A percentile compares a stretch with the other conserved stretches of the same genome.
These are phyloP conservation scores for Heliconius charithonia DNA, from an alignment of 2,888 invertebrate species.

Conservation along the genomic window DNA sequence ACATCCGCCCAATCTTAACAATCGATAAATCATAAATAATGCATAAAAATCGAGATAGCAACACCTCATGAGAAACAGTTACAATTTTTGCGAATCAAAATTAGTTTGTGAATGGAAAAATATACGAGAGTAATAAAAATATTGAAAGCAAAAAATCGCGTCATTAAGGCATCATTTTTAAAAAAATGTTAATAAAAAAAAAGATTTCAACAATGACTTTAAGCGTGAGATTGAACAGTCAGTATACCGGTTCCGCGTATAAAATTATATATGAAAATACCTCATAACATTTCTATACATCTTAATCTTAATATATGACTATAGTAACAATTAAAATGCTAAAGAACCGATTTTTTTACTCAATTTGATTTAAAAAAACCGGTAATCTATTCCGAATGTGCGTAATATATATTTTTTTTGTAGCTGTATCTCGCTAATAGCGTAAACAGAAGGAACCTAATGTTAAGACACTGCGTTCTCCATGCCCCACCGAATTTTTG, in stretches of 20 bases:
- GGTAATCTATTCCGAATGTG: too few relatives aligned
- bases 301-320: neutral
- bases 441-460: too few relatives aligned
- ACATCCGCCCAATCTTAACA: too few relatives aligned
- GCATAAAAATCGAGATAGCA: too few relatives aligned
- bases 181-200: neutral
- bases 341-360: neutral
- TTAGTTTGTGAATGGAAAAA: neutral
- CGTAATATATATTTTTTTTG: too few relatives aligned
- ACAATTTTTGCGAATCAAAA: neutral
- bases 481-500: too few relatives aligned
- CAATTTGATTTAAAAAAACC: neutral
- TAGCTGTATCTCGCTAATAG: too few relatives aligned
- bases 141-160: neutral
- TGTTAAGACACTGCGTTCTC: too few relatives aligned
- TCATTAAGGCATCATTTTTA: neutral
- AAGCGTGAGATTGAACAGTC: neutral
- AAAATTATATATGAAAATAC: neutral
- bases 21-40: too few relatives aligned
- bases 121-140: neutral
- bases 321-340: neutral
- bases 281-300: neutral
- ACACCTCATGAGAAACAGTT: neutral
- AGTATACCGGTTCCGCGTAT: neutral
- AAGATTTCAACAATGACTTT: neutral